A percentile compares a stretch with the other conserved stretches of the same genome.
These are phyloP conservation scores for Bhutanitis thaidina DNA, from an alignment of 2,888 invertebrate genomes.

Conservation along the genomic window DNA sequence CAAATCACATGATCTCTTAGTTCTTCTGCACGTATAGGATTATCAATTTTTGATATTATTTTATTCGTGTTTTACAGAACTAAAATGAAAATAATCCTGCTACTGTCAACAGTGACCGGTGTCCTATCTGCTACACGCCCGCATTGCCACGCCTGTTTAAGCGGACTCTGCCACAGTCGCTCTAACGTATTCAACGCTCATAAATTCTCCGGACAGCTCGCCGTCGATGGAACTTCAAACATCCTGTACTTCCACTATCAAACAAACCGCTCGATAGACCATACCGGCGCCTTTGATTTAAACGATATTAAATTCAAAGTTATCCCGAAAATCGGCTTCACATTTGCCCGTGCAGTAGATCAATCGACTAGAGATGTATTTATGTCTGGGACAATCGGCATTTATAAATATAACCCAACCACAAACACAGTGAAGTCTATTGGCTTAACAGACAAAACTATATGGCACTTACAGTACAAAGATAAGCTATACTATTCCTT, in stretches of 20 bases:
- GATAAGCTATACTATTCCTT: slow-evolving; percentile 48
- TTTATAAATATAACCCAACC: slow-evolving; percentile 44
- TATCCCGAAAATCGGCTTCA: slow-evolving; percentile 45
- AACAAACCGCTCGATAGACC: slow-evolving; percentile 36
- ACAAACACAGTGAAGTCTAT: slow-evolving; percentile 36
- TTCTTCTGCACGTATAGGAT: too few species aligned
- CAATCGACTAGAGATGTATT: slow-evolving; percentile 46
- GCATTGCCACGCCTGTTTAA: slow-evolving; percentile 53
- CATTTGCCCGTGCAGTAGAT: slow-evolving; percentile 54
- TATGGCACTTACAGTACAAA: slow-evolving; percentile 57
- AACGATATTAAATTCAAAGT: slow-evolving; percentile 40
- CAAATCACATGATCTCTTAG: too few species aligned
- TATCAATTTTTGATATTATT: too few species aligned
- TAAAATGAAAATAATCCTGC: slow-evolving; percentile 31
- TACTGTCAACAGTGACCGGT: slow-evolving; percentile 25
- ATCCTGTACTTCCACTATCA: slow-evolving; percentile 55
- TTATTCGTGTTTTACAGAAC: slow-evolving; percentile 22
- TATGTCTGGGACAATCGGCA: slow-evolving; percentile 47
- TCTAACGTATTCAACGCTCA: slow-evolving; percentile 41
- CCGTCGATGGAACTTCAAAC: slow-evolving; percentile 49
- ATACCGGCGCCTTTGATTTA: slow-evolving; percentile 50
- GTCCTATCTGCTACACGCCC: slow-evolving; percentile 23
- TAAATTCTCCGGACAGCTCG: slow-evolving; percentile 53
- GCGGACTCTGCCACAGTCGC: slow-evolving; percentile 49
- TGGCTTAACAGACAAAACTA: slow-evolving; percentile 46